Evolutionary conservation across 2,888 invertebrate species (phyloP), one percentile per base, ranked within the genome.

Genomic region (Steinernema carpocapsae): DNA sequence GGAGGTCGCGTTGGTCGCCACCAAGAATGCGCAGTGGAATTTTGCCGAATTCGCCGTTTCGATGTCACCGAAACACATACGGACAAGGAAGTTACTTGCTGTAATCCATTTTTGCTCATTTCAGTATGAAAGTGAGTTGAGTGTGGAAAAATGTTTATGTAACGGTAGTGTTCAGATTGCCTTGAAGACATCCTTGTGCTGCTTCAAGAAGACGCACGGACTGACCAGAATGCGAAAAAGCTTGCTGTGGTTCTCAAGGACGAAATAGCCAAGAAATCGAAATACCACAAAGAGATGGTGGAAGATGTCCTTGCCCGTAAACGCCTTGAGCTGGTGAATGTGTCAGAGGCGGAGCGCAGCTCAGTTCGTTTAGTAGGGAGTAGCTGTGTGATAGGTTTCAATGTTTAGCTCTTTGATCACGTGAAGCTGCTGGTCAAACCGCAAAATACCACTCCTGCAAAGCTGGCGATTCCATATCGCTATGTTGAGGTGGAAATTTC

Each of bases 161-260:
- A 48, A 48, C 17, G n/a, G 48, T n/a, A 14, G n/a, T 17, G 1
- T 64, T 64, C 14, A 64, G 64, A 29, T 7, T 64, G 64, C 14
- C 4, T 64, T 64, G 32, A 19, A 1, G 17, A 10, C 37, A 6
- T 64, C 17, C 17, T 29, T 17, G 12, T 32, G 32, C 14, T 64
- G 10, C 32, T 64, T 12, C 12, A 64, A 1, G 10, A 29, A 10
- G 64, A 64, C 2, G 17, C 17, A 6, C 26, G 1, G 6, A 29
- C n/a, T 14, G 64, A 64, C 37, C 12, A 32, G 1, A 32, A 32
- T 29, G 2, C 64, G 14, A 29, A 29, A 32, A 64, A 26, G 64
- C 37, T 64, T 22, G 64, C 64, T 26, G 29, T n/a, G 1, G 64
- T 64, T 17, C 14, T 64, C 14, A 64, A 64, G 17, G 64, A 64